Evolutionary conservation across 2,888 invertebrate genomes (phyloP).

Genomic region (Aspidiotus destructor): DNA sequence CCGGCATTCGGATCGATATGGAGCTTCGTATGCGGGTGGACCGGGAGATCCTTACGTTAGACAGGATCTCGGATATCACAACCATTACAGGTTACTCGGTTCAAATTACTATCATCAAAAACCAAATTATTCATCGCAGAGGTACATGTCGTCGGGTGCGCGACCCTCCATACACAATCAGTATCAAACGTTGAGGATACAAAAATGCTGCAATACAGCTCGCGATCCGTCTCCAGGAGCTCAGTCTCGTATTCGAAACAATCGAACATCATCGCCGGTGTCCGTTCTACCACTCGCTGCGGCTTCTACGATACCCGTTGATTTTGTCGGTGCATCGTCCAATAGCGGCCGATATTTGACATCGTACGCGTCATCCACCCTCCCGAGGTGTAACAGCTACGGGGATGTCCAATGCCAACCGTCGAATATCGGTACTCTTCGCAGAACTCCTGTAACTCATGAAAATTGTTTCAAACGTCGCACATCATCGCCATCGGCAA

Average conservation of each 20-base stretch:
- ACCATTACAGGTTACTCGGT: constrained; percentile 48
- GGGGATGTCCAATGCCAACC: constrained; percentile 25
- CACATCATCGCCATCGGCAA: constrained; percentile 21
- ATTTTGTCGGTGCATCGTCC: constrained; percentile 7
- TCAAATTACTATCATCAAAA: constrained; percentile 33
- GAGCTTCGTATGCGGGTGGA: constrained; percentile 37
- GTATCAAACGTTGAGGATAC: constrained; percentile 18
- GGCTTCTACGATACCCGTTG: constrained; percentile 14
- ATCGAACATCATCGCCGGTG: constrained; percentile 24
- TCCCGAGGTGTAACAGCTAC: constrained; percentile 31
- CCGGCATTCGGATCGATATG: constrained; percentile 26
- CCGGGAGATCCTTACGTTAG: constrained; percentile 51
- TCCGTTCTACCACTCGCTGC: constrained; percentile 15
- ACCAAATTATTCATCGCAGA: constrained; percentile 1
- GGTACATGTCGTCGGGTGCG: background rate
- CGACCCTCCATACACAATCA: constrained; percentile 16
- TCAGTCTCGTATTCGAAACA: constrained; percentile 18
- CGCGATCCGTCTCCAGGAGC: constrained; percentile 20
- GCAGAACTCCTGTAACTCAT: constrained; percentile 1
- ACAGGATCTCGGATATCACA: constrained; percentile 39
- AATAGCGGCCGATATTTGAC: constrained; percentile 21
- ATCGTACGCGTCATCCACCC: constrained; percentile 16
- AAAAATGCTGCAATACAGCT: constrained; percentile 15
- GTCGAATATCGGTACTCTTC: constrained; percentile 15
- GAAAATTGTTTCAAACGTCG: constrained; percentile 19